Evolutionary conservation across 2,113 vertebrate species (phyloP), one percentile per base, ranked within the genome.

Genomic region (Heliornis fulica): DNA sequence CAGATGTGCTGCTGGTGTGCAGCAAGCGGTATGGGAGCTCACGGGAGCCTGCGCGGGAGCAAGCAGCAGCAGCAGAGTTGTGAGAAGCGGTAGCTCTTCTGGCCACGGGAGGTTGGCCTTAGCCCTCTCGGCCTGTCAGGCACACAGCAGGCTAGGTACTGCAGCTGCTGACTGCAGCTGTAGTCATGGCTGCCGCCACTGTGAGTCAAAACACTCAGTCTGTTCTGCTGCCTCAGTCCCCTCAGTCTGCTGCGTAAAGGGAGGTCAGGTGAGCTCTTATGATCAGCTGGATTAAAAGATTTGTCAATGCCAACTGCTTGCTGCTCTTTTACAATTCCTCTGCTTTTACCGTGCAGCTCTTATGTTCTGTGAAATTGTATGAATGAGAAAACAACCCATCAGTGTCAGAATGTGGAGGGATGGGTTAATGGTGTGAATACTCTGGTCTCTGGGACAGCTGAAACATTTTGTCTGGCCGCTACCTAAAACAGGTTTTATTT

Each of bases 51-150:
- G 25, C 1, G 0, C 38, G 50, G 38, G 32, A 36, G 9, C 2
- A 2, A 48, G 38, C 7, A 13, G 21, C 12, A 0, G 1, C 40
- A 50, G 53, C 68, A 77, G 89, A 69, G 28, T 0, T 57, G 87
- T 91, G 82, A 87, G 82, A 83, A 90, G 82, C 82, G 65, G 63
- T 48, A 82, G 32, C 61, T 57, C 43, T 57, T 79, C 75, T 40
- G 63, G n/a, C 63, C 50, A 2, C 10, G 7, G 0, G 40, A 34
- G 50, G 9, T 16, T 40, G 81, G 72, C 56, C 61, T 75, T 54
- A 48, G 43, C 78, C 70, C 45, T 40, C 2, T 3, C 40, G 64
- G 57, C 48, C 57, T 43, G 31, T 80, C 7, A 72, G 57, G 85
- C 82, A 76, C 53, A 15, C 46, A 64, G 60, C 56, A 6, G 2